Conservation (phyloP, 2,113 vertebrate species). For the Pterocles burchelli region DNA sequence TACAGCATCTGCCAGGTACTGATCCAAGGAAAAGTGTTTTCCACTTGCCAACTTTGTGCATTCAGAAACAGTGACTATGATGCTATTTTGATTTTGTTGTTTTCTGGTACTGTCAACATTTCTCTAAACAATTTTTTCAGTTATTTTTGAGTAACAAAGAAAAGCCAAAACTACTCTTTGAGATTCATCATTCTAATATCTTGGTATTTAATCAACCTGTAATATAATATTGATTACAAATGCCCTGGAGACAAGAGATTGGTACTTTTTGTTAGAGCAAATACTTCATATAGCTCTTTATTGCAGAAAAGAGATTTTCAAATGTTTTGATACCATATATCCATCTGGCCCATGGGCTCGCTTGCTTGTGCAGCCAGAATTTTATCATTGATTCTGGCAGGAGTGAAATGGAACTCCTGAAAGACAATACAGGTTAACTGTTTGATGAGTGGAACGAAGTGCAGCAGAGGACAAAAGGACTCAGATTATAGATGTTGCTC, state of each 20-base stretch:
- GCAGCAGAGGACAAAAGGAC: not conserved
- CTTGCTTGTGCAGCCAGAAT: not conserved
- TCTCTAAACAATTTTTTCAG: not conserved
- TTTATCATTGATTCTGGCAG: slow-evolving; percentile 25
- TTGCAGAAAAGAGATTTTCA: slow-evolving; percentile 25
- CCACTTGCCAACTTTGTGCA: not conserved
- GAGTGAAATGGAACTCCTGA: not conserved
- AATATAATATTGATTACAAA: slow-evolving; percentile 54
- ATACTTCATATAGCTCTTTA: not conserved
- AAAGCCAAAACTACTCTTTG: not conserved
- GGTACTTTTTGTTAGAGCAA: slow-evolving; percentile 8
- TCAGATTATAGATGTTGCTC: not conserved
- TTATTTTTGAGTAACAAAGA: not conserved
- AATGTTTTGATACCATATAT: slow-evolving; percentile 13
- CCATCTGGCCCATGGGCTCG: slow-evolving; percentile 1
- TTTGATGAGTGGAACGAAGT: not conserved
- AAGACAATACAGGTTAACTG: not conserved
- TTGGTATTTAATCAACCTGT: slow-evolving; percentile 51
- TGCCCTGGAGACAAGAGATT: not conserved
- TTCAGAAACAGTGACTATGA: not conserved
- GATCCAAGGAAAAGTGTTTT: not conserved
- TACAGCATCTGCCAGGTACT: not conserved
- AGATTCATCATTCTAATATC: slow-evolving; percentile 24
- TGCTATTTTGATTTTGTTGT: not conserved
- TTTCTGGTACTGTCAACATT: slow-evolving; percentile 6